Base-by-base conservation (phyloP, 2,113 vertebrate genomes). In the Mus pahari region DNA sequence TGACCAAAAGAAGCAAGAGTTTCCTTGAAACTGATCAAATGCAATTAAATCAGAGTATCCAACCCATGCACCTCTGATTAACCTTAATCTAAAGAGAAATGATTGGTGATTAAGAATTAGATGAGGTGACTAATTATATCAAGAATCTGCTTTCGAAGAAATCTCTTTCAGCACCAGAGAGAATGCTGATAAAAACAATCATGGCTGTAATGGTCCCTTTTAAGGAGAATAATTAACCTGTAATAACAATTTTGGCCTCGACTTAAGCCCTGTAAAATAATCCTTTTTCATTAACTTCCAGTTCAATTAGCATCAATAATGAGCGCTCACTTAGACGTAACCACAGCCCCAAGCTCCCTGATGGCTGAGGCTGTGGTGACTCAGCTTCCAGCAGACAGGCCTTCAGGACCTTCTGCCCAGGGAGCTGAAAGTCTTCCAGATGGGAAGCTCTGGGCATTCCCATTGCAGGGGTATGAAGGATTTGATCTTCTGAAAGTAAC, bases 281-380 rank as follows among this genome's bases (percentile, higher is more conserved):
- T 98, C 96, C 94, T 98, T 98, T 98, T 98, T 98, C 98, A 98
- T 98, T 98, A 98, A 97, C 97, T 98, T 98, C 98, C 98, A 98
- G 97, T 98, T 98, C 98, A 98, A 98, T 98, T 98, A 98, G 97
- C 97, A 98, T 98, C 98, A 98, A 96, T 98, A 98, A 98, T 95
- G 94, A 98, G 95, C 28, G 0, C 79, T 97, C 95, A 91, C 96
- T 98, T 97, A 98, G 95, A 98, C 98, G 97, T 96, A 97, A 97
- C 96, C 90, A 36, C 28, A 95, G 95, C 94, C 89, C 97, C 93
- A 84, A 7, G 0, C 70, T 96, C 74, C 94, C 94, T 45, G 87
- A 94, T 22, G 89, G 90, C 94, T 96, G 82, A 86, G 94, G 60
- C 88, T 26, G 60, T 14, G 82, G 66, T 91, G 66, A 75, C 24